These are phyloP conservation scores for Ophioninae sp. DNA, from an alignment of 2,888 invertebrate species.

Conservation along the genomic window DNA sequence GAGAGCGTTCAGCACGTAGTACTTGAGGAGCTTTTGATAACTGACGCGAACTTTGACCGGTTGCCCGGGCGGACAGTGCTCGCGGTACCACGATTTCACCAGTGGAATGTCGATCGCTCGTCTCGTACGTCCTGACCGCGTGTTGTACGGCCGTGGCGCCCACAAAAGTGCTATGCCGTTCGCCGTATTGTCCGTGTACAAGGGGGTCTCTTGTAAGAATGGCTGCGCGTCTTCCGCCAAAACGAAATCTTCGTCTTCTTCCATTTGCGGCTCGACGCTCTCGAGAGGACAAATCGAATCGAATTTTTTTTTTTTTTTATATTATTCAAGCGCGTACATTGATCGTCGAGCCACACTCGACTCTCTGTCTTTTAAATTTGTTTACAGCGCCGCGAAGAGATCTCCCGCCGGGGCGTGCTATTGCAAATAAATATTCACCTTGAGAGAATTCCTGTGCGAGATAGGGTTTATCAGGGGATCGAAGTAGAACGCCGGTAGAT, in stretches of 20 bases:
- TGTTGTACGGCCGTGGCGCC: constrained; percentile 99
- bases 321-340: neutral
- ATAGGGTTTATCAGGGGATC: constrained; percentile 99
- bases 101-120: constrained; percentile 98
- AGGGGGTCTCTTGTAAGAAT: constrained; percentile 95
- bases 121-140: constrained; percentile 95
- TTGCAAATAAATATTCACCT: constrained; percentile 81
- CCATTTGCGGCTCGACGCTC: constrained; percentile 92
- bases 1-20: constrained; percentile 98
- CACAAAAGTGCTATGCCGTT: constrained; percentile 98
- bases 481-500: constrained; percentile 99
- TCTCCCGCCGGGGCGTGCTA: neutral
- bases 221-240: constrained; percentile 95
- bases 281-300: constrained; percentile 67
- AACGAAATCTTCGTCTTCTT: constrained; percentile 97
- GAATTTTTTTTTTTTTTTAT: neutral
- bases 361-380: neutral
- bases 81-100: constrained; percentile 98
- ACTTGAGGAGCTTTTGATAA: constrained; percentile 99
- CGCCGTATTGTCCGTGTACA: constrained; percentile 99
- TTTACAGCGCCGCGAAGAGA: neutral
- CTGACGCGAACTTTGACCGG: constrained; percentile 99
- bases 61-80: constrained; percentile 96
- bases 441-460: constrained; percentile 94
- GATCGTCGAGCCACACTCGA: neutral